phyloP scores from a whole-genome alignment of 2,113 vertebrate species.

The Tichodroma muraria region DNA sequence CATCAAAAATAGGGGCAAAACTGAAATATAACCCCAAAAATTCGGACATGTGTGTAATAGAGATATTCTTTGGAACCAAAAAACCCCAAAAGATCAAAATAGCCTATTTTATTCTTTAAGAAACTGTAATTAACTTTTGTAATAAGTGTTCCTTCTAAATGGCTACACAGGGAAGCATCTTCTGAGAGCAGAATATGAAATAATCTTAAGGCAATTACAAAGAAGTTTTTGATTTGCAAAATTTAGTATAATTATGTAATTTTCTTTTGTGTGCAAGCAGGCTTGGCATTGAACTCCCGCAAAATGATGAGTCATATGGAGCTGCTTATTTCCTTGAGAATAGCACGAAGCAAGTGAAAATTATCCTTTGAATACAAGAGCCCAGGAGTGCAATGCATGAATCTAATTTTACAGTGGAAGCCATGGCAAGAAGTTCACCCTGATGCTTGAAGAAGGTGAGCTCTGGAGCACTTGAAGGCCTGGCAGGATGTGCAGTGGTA shows the following conservation, averaged over 20 bases:
- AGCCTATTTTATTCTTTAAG: background rate
- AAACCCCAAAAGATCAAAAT: background rate
- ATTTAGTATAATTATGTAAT: constrained; percentile 45
- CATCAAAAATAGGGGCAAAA: background rate
- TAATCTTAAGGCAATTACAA: constrained; percentile 47
- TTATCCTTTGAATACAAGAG: background rate
- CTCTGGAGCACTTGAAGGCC: background rate
- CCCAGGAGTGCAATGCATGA: background rate
- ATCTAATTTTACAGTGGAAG: background rate
- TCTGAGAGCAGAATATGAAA: constrained; percentile 30
- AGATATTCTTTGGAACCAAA: background rate
- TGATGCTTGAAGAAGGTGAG: background rate
- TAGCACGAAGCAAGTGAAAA: constrained; percentile 22
- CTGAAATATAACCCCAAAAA: background rate
- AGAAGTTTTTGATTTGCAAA: constrained; percentile 35
- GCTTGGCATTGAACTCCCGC: constrained; percentile 44
- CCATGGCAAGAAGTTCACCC: background rate
- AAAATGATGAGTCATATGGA: constrained; percentile 39
- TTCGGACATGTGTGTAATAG: background rate
- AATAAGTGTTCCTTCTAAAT: constrained; percentile 37
- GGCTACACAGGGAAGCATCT: constrained; percentile 1
- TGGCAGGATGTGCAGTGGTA: background rate
- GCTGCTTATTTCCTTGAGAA: constrained; percentile 42
- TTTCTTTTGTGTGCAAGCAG: constrained; percentile 54
- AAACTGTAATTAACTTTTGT: constrained; percentile 38